Conservation (phyloP, 2,888 invertebrate species). For the Callyntrura guangdongensis region DNA sequence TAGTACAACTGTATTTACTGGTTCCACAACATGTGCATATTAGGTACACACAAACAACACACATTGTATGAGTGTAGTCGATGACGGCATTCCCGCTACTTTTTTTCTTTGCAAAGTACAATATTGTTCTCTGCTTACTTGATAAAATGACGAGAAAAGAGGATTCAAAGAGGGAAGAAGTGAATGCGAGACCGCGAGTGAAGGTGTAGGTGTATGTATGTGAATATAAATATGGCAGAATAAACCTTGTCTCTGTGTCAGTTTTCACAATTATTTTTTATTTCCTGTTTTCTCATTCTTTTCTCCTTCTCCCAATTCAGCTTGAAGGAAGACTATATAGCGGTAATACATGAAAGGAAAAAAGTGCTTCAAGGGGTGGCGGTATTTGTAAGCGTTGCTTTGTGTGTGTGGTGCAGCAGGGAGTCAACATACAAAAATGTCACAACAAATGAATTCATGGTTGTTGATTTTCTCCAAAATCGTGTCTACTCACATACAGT, state of each 20-base stretch:
- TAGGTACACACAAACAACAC: background rate
- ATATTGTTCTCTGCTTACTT: slow-evolving; percentile 6
- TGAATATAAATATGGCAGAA: slow-evolving; percentile 41
- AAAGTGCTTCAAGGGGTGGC: slow-evolving; percentile 63
- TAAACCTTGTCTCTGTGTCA: slow-evolving; percentile 47
- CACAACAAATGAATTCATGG: slow-evolving; percentile 76
- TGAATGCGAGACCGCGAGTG: background rate
- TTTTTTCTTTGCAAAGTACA: slow-evolving; percentile 12
- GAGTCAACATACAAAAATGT: slow-evolving; percentile 41
- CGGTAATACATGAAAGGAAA: slow-evolving; percentile 8
- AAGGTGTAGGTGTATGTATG: slow-evolving; percentile 13
- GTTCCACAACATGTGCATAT: background rate
- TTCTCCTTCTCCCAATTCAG: slow-evolving; percentile 36
- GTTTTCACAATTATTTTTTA: slow-evolving; percentile 54
- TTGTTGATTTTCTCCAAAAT: slow-evolving; percentile 44
- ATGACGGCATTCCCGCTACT: background rate
- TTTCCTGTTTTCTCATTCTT: slow-evolving; percentile 34
- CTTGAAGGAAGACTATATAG: slow-evolving; percentile 36
- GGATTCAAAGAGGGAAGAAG: slow-evolving; percentile 30
- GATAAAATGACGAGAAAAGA: slow-evolving; percentile 23
- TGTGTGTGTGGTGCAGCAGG: slow-evolving; percentile 9
- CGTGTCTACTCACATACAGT: background rate
- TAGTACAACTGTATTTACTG: background rate
- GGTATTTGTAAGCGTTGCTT: too few species aligned
- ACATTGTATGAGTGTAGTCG: background rate